Percentiles rank a stretch among this genome's conserved stretches.
Conservation (phyloP, 2,888 invertebrate species). For the Pollenia griseotomentosa region DNA sequence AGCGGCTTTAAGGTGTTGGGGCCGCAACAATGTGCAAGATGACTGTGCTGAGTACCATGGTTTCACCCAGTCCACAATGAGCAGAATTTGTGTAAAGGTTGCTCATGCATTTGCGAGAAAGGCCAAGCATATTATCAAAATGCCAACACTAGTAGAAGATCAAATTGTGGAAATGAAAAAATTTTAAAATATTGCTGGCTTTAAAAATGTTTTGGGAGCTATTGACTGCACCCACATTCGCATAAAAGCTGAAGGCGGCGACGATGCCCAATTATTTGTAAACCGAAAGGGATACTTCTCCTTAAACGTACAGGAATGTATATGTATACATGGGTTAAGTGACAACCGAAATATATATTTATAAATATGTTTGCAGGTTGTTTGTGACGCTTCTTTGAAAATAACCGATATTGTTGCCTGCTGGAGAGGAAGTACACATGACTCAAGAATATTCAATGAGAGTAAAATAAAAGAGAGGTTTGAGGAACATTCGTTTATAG, state of each 20-base stretch:
- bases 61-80: conserved; percentile 26
- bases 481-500: conserved; percentile 25
- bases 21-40: conserved; percentile 18
- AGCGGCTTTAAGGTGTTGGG: conserved; percentile 8
- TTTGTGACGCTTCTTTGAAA: conserved; percentile 28
- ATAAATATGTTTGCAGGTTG: not conserved
- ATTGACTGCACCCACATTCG: conserved; percentile 59
- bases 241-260: conserved; percentile 42
- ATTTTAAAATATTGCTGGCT: conserved; percentile 47
- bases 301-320: conserved; percentile 10
- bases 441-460: conserved; percentile 26
- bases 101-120: conserved; percentile 19
- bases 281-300: conserved; percentile 27
- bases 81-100: conserved; percentile 15
- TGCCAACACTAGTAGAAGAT: not conserved
- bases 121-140: conserved; percentile 11
- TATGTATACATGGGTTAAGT: not conserved
- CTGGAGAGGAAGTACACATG: conserved; percentile 10
- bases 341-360: not conserved
- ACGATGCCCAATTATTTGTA: conserved; percentile 39
- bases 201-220: conserved; percentile 44
- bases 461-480: conserved; percentile 41
- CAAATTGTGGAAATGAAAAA: not conserved
- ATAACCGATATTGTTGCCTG: conserved; percentile 39
- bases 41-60: conserved; percentile 27